Evolutionary conservation across 2,113 vertebrate genomes (phyloP).

Genomic region (Jacana jacana): DNA sequence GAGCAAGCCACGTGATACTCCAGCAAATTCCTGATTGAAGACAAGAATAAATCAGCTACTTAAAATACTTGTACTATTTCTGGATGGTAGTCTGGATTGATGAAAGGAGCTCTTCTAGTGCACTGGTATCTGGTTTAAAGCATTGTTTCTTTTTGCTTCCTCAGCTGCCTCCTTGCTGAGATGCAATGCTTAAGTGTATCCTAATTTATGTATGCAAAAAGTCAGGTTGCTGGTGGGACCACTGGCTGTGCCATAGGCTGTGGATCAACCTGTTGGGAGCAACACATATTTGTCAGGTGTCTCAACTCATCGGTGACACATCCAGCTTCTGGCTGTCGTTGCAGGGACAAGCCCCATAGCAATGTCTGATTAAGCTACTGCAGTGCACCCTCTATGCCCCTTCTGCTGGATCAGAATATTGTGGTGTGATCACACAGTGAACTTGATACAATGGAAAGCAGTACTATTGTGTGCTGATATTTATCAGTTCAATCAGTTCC

Average conservation of each 20-base stretch:
- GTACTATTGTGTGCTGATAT: background rate
- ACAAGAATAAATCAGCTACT: background rate
- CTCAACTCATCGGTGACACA: accelerated
- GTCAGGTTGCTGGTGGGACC: background rate
- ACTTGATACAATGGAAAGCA: background rate
- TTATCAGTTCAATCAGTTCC: background rate
- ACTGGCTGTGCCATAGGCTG: background rate
- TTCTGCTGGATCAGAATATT: background rate
- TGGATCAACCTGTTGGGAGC: background rate
- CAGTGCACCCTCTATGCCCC: accelerated
- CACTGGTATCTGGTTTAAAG: background rate
- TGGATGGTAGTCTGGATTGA: background rate
- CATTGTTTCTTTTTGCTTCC: background rate
- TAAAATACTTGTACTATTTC: background rate
- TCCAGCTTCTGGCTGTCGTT: background rate
- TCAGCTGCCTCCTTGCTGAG: background rate
- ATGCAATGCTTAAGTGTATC: background rate
- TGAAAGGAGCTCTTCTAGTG: background rate
- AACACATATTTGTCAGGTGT: background rate
- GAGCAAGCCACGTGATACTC: accelerated
- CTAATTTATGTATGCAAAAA: background rate
- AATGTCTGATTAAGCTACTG: background rate
- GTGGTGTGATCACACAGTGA: background rate
- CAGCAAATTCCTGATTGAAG: background rate
- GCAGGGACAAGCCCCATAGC: background rate